Conservation (phyloP, 2,797 vertebrate genomes). For the Cyprinodon diabolis region DNA sequence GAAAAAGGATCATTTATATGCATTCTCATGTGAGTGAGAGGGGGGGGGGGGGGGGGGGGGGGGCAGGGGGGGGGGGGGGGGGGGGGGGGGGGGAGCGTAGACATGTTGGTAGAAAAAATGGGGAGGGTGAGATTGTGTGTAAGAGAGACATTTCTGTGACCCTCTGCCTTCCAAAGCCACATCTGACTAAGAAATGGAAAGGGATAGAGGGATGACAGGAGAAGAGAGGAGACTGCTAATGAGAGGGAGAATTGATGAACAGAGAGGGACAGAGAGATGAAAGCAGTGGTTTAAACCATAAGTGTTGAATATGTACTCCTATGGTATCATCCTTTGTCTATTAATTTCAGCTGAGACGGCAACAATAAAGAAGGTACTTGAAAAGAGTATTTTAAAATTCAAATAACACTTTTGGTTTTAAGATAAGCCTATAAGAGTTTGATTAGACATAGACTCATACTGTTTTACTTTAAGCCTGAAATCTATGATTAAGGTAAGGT, state of each 20-base stretch:
- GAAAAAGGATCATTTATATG: conserved; percentile 50
- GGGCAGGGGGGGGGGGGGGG: not conserved
- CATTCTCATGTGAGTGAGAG: conserved; percentile 52
- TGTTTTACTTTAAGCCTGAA: conserved; percentile 10
- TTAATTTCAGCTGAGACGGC: conserved; percentile 33
- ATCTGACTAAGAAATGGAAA: conserved; percentile 78
- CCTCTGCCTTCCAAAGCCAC: conserved; percentile 72
- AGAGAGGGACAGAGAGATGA: conserved; percentile 29
- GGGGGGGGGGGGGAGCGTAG: not conserved
- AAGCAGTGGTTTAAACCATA: conserved; percentile 41
- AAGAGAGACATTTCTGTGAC: conserved; percentile 77
- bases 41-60: not conserved
- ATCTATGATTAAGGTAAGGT: not conserved
- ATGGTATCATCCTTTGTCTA: conserved; percentile 45
- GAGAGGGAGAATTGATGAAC: conserved; percentile 56
- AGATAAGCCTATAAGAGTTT: conserved; percentile 14
- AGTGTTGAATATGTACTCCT: conserved; percentile 60
- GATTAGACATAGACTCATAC: conserved; percentile 14
- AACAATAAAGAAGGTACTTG: not conserved
- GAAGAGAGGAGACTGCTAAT: conserved; percentile 76
- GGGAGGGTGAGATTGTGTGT: conserved; percentile 40
- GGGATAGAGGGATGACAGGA: conserved; percentile 64
- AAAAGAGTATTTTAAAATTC: not conserved
- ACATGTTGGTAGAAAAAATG: conserved; percentile 3
- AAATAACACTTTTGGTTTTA: not conserved